These are phyloP conservation scores for Aromia moschata DNA, from an alignment of 2,888 invertebrate genomes.

Conservation along the genomic window DNA sequence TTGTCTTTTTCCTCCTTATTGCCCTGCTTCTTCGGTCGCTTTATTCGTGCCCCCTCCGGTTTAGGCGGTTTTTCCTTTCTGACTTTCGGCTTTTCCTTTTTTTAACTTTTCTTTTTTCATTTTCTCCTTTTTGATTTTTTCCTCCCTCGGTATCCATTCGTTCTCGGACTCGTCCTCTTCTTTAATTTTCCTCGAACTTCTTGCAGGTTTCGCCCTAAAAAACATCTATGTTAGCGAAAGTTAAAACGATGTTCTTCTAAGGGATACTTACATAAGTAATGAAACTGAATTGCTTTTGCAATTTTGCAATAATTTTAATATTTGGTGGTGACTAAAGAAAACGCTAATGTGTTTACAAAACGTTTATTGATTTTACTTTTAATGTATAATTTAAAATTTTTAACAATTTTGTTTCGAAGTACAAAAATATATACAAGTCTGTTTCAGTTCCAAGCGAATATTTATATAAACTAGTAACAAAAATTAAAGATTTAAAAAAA, in stretches of 20 bases:
- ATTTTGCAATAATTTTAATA: no score
- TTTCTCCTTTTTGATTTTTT: conserved; percentile 36
- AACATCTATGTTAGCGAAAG: background rate
- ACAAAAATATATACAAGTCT: no score
- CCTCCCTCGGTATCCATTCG: conserved; percentile 36
- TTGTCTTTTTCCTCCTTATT: conserved; percentile 16
- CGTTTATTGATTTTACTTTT: no score
- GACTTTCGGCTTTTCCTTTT: conserved; percentile 19
- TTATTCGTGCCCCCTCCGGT: no score
- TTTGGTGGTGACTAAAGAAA: no score
- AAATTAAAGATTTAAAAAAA: no score
- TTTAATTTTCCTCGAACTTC: conserved; percentile 16
- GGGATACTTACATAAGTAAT: background rate
- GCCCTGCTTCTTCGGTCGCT: conserved; percentile 20
- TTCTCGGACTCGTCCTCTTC: conserved; percentile 37
- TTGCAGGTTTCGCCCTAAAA: conserved; percentile 13
- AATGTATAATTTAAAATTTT: no score
- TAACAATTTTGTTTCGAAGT: no score
- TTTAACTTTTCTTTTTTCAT: conserved; percentile 25
- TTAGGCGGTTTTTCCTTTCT: conserved; percentile 9
- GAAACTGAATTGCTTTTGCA: background rate
- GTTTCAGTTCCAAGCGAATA: no score
- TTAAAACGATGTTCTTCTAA: background rate
- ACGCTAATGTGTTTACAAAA: no score
- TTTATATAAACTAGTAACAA: no score